Conservation (phyloP, 2,113 vertebrate genomes). For the Phylloscopus trochiloides region DNA sequence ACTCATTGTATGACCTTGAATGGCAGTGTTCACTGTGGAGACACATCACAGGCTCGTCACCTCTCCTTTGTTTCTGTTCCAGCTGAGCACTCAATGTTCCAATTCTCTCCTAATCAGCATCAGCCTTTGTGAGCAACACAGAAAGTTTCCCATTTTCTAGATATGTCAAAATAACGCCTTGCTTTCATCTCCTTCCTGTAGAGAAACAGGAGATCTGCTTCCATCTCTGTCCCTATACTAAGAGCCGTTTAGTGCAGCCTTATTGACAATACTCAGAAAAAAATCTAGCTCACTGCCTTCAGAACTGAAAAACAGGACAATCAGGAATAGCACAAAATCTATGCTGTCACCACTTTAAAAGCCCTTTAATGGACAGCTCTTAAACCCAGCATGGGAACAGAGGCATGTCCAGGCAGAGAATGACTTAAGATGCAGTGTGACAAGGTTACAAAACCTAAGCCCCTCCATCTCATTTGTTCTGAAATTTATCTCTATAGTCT, state of each 20-base stretch:
- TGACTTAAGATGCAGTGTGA: neutral
- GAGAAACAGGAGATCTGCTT: neutral
- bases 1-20: neutral
- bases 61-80: slow-evolving; percentile 2
- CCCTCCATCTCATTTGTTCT: neutral
- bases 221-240: neutral
- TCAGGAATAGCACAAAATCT: neutral
- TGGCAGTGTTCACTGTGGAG: neutral
- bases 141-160: slow-evolving; percentile 23
- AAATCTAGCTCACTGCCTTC: neutral
- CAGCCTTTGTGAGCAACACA: neutral
- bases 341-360: neutral
- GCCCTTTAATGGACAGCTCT: neutral
- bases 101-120: slow-evolving; percentile 19
- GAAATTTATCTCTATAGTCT: neutral
- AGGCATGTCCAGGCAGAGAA: neutral
- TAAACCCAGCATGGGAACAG: neutral
- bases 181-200: neutral
- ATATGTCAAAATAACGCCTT: neutral
- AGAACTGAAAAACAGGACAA: neutral
- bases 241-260: neutral
- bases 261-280: neutral
- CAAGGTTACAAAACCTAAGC: neutral
- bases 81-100: slow-evolving; percentile 31
- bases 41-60: neutral